Evolutionary conservation across 2,113 vertebrate genomes (phyloP), one percentile per base, ranked within the genome.

Genomic region (Australoheros scitulus): DNA sequence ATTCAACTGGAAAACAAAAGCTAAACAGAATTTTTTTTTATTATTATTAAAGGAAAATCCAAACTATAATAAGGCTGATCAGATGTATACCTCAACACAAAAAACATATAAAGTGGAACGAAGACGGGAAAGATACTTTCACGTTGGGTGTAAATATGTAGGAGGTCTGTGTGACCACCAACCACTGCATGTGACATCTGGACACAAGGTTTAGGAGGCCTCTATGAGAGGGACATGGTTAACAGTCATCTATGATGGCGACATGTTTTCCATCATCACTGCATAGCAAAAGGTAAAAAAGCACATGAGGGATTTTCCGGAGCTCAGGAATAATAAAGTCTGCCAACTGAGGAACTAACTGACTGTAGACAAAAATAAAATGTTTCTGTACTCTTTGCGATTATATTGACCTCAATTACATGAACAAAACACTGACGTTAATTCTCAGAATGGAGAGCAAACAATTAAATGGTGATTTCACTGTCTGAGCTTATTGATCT

Each of bases 101-200:
- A 14, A 36, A 56, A 22, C 17, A 26, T 5, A 56, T 32, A 55
- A 72, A 22, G 36, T 32, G 34, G n/a, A 14, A 57, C 15, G 9
- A 36, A 10, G 77, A 24, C 18, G 18, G 58, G n/a, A 80, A 50
- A 36, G n/a, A 57, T 47, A 18, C n/a, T 64, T 88, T 91, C 76
- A 87, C 87, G 52, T 24, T 58, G 14, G 10, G 20, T 79, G 24
- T 68, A 72, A 78, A 91, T 77, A 88, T 92, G 82, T 79, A 43
- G 43, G 86, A 88, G 57, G 41, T 81, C 50, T 77, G 58, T 89
- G 87, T 86, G 81, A 89, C 24, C 29, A 36, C 43, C 56, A 14
- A 75, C 43, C 5, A 2, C 57, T 57, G 3, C 76, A 57, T 87
- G 87, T 86, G 87, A 85, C 83, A 79, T 85, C 75, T 84, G 76